phyloP scores from a whole-genome alignment of 2,113 vertebrate genomes.

The Anhinga rufa region DNA sequence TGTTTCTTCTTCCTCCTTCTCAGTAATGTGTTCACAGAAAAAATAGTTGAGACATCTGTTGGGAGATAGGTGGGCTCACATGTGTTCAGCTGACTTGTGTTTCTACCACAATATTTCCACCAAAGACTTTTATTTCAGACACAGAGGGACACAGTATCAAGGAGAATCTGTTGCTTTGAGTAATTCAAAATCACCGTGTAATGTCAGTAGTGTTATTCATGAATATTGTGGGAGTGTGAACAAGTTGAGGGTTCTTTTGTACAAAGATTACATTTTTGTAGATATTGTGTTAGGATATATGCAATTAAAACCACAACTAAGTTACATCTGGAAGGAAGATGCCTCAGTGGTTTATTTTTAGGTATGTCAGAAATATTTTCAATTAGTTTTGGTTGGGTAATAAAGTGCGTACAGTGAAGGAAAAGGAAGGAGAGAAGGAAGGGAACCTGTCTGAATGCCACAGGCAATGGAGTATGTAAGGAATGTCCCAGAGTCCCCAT shows the following conservation, averaged over 20 bases:
- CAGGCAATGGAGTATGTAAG: background rate
- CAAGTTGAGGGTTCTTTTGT: background rate
- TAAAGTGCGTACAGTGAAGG: background rate
- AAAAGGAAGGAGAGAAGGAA: background rate
- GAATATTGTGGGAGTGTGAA: background rate
- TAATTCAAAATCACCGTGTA: background rate
- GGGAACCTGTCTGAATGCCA: background rate
- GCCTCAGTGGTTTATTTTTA: constrained; percentile 33
- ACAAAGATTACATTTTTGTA: background rate
- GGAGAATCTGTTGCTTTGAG: background rate
- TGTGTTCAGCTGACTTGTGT: background rate
- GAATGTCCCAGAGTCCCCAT: background rate
- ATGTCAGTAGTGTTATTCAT: background rate
- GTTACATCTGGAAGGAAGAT: constrained; percentile 36
- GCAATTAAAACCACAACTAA: constrained; percentile 32
- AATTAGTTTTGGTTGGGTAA: background rate
- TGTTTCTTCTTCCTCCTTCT: background rate
- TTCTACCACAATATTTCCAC: background rate
- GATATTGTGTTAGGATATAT: background rate
- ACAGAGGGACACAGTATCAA: background rate
- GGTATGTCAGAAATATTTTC: constrained; percentile 15
- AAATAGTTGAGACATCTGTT: background rate
- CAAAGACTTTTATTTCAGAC: background rate
- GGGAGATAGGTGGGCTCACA: background rate
- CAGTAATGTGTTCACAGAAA: background rate